Conservation (phyloP, 2,888 invertebrate genomes). For the Tholera decimalis region DNA sequence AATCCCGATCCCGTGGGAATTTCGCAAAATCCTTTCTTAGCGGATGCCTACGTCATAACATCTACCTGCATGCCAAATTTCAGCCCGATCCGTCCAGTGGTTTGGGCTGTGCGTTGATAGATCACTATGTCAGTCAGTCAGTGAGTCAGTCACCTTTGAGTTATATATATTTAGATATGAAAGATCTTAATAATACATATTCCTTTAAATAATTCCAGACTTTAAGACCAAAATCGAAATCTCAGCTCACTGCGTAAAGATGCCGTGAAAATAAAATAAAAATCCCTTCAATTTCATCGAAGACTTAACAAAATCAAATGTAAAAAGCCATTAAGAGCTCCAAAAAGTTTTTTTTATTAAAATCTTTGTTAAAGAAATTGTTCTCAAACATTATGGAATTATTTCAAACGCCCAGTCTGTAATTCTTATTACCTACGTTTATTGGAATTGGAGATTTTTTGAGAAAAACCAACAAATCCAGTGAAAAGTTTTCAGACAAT, state of each 20-base stretch:
- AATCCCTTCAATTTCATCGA: conserved; percentile 57
- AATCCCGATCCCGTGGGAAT: too few relatives aligned
- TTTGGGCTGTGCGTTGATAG: too few relatives aligned
- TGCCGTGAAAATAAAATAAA: conserved; percentile 30
- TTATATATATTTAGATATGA: too few relatives aligned
- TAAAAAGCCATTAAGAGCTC: conserved; percentile 63
- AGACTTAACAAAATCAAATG: conserved; percentile 62
- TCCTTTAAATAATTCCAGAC: neutral
- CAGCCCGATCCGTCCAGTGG: too few relatives aligned
- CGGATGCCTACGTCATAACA: too few relatives aligned
- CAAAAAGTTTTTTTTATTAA: conserved; percentile 65
- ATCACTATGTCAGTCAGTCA: too few relatives aligned
- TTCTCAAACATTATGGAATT: conserved; percentile 59
- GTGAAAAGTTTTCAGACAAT: conserved; percentile 32
- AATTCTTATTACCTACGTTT: conserved; percentile 38
- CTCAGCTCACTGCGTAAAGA: conserved; percentile 2
- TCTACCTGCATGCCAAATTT: too few relatives aligned
- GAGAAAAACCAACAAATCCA: conserved; percentile 23
- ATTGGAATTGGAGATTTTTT: conserved; percentile 40
- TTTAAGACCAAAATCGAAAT: conserved; percentile 5
- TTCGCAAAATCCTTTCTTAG: too few relatives aligned
- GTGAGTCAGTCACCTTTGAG: too few relatives aligned
- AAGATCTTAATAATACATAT: neutral
- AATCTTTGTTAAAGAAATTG: conserved; percentile 59
- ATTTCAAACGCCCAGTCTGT: conserved; percentile 51